Percentiles rank a stretch among this genome's conserved stretches.
Evolutionary conservation across 2,888 invertebrate species (phyloP).

Genomic region (Pachymerium ferrugineum): DNA sequence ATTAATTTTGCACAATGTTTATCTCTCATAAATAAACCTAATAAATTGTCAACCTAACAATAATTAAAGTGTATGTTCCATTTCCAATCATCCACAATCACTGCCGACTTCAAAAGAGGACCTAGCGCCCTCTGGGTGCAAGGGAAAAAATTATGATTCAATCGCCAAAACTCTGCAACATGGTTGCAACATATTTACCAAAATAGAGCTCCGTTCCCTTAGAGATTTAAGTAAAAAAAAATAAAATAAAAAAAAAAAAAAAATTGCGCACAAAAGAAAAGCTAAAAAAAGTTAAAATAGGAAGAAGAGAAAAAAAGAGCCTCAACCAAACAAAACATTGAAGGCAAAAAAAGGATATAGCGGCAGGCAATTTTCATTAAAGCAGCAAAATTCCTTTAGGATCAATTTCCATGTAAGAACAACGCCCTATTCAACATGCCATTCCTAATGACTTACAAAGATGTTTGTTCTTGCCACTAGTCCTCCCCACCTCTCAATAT

Average conservation of each 20-base stretch:
- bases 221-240: no score
- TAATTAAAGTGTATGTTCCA: not conserved
- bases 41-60: not conserved
- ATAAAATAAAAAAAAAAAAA: not conserved
- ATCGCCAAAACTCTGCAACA: no score
- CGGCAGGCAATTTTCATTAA: not conserved
- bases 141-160: no score
- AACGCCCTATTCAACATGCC: not conserved
- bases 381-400: not conserved
- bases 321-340: not conserved
- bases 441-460: not conserved
- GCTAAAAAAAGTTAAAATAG: not conserved
- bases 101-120: no score
- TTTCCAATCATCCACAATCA: not conserved
- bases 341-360: not conserved
- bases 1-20: slow-evolving; percentile 2
- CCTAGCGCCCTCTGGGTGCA: no score
- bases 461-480: not conserved
- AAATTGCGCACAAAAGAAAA: not conserved
- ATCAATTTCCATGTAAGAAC: not conserved
- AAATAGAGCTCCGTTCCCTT: no score
- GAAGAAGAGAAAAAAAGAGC: no score
- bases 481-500: no score
- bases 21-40: not conserved
- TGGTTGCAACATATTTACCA: no score